Percentiles rank a stretch among this genome's conserved stretches.
These are phyloP conservation scores for Fulmarus glacialis DNA, from an alignment of 2,113 vertebrate species.

Conservation along the genomic window DNA sequence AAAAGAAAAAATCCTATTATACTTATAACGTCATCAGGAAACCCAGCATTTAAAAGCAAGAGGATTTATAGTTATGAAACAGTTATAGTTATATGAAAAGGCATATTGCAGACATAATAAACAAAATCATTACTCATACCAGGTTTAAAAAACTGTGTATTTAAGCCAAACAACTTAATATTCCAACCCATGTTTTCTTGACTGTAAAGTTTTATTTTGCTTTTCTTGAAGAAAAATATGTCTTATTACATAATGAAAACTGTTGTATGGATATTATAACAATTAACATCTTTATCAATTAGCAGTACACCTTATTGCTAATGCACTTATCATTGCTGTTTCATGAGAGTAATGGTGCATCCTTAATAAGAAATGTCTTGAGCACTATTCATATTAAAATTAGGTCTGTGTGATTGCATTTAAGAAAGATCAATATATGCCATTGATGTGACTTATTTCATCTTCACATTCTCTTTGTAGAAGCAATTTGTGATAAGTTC, in stretches of 20 bases:
- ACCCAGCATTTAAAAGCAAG: not conserved
- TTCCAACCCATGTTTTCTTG: not conserved
- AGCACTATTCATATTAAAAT: not conserved
- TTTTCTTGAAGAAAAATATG: not conserved
- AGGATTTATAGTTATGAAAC: not conserved
- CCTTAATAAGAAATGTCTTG: not conserved
- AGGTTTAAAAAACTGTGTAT: not conserved
- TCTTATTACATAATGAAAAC: not conserved
- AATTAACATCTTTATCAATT: not conserved
- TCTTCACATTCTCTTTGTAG: not conserved
- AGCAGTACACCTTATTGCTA: not conserved
- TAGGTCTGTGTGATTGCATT: not conserved
- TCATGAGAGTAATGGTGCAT: not conserved
- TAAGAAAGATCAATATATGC: not conserved
- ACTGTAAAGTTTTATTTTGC: not conserved
- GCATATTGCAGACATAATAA: not conserved
- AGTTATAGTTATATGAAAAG: not conserved
- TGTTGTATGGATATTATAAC: not conserved
- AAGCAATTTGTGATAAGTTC: not conserved
- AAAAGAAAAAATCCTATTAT: not conserved
- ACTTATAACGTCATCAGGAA: not conserved
- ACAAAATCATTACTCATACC: not conserved
- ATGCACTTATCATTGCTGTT: not conserved
- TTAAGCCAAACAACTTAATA: not conserved
- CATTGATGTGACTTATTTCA: not conserved